Evolutionary conservation across 2,113 vertebrate genomes (phyloP).

Genomic region (Chaetura pelagica): DNA sequence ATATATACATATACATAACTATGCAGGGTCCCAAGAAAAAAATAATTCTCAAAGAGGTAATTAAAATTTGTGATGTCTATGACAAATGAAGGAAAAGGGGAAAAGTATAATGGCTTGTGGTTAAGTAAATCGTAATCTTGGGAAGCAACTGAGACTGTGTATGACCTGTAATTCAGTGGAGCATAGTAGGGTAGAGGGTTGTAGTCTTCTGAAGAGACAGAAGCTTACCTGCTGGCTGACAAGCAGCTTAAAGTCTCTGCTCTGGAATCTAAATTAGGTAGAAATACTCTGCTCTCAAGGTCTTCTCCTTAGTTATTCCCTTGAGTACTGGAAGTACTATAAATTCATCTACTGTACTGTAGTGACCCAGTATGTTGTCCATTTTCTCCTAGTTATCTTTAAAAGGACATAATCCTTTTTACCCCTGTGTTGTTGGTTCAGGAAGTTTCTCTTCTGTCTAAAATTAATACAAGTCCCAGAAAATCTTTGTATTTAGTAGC

Average conservation of each 20-base stretch:
- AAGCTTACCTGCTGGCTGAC: not conserved
- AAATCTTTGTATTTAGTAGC: not conserved
- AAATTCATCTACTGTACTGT: not conserved
- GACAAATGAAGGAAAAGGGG: not conserved
- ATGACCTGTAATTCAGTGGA: not conserved
- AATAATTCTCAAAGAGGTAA: not conserved
- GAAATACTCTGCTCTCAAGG: not conserved
- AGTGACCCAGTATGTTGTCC: not conserved
- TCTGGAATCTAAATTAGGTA: conserved; percentile 1
- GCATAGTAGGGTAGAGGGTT: not conserved
- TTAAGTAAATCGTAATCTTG: not conserved
- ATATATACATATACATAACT: not conserved
- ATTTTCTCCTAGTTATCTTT: not conserved
- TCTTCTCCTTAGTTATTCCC: not conserved
- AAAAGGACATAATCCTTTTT: not conserved
- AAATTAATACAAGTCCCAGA: not conserved
- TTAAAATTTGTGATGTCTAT: not conserved
- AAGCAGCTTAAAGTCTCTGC: not conserved
- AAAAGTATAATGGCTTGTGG: not conserved
- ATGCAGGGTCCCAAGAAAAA: not conserved
- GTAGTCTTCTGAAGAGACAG: not conserved
- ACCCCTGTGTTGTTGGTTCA: not conserved
- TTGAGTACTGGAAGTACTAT: not conserved
- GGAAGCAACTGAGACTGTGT: not conserved
- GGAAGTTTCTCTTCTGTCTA: not conserved